phyloP scores from a whole-genome alignment of 2,797 vertebrate species.

The Sebastes vulpes region DNA sequence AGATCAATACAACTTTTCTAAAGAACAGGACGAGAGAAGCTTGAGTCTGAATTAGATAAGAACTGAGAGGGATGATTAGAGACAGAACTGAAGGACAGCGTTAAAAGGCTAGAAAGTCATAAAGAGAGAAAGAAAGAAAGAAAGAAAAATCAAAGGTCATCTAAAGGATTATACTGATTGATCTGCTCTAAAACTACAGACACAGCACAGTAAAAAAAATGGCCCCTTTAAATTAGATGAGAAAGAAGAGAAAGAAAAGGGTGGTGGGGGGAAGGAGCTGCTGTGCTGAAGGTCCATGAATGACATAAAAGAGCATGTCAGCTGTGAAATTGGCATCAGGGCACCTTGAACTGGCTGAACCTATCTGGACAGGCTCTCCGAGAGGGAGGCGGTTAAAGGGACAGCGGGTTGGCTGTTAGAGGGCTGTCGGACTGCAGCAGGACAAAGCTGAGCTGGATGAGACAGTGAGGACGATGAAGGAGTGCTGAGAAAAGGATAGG shows the following conservation, averaged over 20 bases:
- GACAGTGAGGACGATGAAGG: constrained; percentile 4
- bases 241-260: constrained; percentile 30
- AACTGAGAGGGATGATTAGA: constrained; percentile 35
- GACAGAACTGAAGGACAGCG: constrained; percentile 5
- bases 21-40: constrained; percentile 31
- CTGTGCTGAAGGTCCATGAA: constrained; percentile 48
- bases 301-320: constrained; percentile 80
- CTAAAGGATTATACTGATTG: constrained; percentile 41
- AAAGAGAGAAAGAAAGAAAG: constrained; percentile 11
- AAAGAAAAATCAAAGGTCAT: constrained; percentile 34
- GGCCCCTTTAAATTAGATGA: constrained; percentile 45
- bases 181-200: constrained; percentile 58
- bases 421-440: constrained; percentile 5
- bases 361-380: constrained; percentile 44
- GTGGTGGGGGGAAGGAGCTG: constrained; percentile 6
- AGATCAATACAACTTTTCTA: constrained; percentile 59
- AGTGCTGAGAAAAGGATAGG: constrained; percentile 10
- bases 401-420: constrained; percentile 13
- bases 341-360: constrained; percentile 79
- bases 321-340: constrained; percentile 81
- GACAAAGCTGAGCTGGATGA: constrained; percentile 32
- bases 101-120: constrained; percentile 5
- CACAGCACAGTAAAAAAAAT: constrained; percentile 33
- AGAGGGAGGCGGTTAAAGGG: constrained; percentile 40
- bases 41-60: constrained; percentile 35